Conservation (phyloP, 1,140 invertebrate species). For the Octopus bimaculoides region DNA sequence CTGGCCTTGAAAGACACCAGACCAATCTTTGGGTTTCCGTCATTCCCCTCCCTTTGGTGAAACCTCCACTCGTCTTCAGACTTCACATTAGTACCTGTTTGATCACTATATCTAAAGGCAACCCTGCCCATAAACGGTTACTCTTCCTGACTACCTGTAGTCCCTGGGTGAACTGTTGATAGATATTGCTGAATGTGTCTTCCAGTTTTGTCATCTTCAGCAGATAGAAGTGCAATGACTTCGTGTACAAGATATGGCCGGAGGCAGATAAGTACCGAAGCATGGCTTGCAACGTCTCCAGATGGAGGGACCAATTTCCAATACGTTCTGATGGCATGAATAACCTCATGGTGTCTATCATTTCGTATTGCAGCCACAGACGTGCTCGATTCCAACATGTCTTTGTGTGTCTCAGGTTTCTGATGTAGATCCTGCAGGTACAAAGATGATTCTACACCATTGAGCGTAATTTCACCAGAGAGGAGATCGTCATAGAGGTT, state of each 20-base stretch:
- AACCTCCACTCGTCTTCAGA: too few species aligned
- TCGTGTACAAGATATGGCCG: slow-evolving; percentile 58
- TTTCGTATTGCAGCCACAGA: slow-evolving; percentile 40
- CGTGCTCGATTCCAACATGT: slow-evolving; percentile 15
- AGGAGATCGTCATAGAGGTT: too few species aligned
- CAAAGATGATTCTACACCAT: too few species aligned
- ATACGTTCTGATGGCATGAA: slow-evolving; percentile 39
- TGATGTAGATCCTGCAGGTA: too few species aligned
- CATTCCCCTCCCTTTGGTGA: too few species aligned
- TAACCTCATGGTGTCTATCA: slow-evolving; percentile 30
- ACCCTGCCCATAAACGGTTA: too few species aligned
- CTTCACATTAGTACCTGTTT: too few species aligned
- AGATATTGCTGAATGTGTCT: slow-evolving; percentile 16
- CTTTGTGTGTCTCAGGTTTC: slow-evolving; percentile 28
- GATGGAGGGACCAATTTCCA: slow-evolving; percentile 32
- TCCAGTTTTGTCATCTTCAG: slow-evolving; percentile 53
- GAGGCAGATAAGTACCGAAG: slow-evolving; percentile 54
- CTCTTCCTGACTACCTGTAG: too few species aligned
- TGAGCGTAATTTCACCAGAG: too few species aligned
- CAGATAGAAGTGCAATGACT: slow-evolving; percentile 56
- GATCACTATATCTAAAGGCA: too few species aligned
- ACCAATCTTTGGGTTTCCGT: too few species aligned
- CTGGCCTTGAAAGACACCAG: too few species aligned
- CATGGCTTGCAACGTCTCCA: slow-evolving; percentile 42
- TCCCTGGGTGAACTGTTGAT: slow-evolving; percentile 33